These are phyloP conservation scores for Sarcophaga carnaria DNA, from an alignment of 2,888 invertebrate genomes.

Conservation along the genomic window DNA sequence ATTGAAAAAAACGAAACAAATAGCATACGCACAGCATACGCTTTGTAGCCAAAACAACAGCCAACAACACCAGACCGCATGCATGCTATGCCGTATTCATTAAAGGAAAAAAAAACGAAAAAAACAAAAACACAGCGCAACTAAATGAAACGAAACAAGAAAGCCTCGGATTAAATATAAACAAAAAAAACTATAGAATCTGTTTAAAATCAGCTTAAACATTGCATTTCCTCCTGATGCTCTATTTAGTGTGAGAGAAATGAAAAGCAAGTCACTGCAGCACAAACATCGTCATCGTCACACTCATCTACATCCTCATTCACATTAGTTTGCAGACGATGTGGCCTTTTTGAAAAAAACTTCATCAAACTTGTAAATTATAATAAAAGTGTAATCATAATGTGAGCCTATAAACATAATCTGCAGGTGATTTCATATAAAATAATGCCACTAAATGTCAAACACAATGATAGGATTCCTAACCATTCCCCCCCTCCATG, in stretches of 20 bases:
- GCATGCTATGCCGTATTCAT: background rate
- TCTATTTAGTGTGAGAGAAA: background rate
- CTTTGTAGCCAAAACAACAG: no score
- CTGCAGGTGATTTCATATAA: slow-evolving; percentile 77
- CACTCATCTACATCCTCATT: background rate
- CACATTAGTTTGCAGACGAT: background rate
- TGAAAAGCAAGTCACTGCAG: slow-evolving; percentile 26
- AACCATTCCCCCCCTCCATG: background rate
- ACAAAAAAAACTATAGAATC: background rate
- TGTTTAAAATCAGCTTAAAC: background rate
- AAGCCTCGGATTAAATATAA: background rate
- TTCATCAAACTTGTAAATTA: slow-evolving; percentile 75
- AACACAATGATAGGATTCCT: slow-evolving; percentile 65
- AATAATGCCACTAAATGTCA: slow-evolving; percentile 79
- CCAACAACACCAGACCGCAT: no score
- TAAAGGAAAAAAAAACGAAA: background rate
- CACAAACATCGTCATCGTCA: background rate
- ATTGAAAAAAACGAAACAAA: slow-evolving; percentile 67
- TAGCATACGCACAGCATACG: background rate
- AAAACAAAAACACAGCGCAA: background rate
- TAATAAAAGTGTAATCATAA: slow-evolving; percentile 80
- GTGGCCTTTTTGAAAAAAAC: slow-evolving; percentile 35
- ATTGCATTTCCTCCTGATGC: no score
- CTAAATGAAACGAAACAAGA: background rate
- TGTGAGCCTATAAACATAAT: slow-evolving; percentile 77